Evolutionary conservation across 2,113 vertebrate genomes (phyloP), one percentile per base, ranked within the genome.

Genomic region (Neomonachus schauinslandi): DNA sequence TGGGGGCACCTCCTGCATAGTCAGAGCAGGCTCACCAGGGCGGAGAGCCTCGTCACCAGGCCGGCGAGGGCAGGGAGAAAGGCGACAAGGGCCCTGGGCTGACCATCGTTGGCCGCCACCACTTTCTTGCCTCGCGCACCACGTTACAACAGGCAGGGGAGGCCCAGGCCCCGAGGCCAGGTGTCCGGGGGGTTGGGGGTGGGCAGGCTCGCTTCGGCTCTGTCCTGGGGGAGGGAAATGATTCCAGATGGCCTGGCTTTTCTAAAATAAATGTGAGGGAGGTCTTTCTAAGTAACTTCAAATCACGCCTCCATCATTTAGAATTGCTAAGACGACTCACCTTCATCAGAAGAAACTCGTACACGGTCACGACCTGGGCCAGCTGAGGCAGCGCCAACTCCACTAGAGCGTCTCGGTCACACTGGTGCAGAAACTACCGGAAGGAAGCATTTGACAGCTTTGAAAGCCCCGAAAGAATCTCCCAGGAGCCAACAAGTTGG

Each of bases 311-410:
- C 1, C 2, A 2, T 9, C 1, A 0, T 13, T n/a, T 0, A 72
- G 18, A 81, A 21, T 92, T 11, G 7, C n/a, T 14, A 11, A 49
- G 31, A 39, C 21, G 26, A 90, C 98, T 98, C 89, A 99, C 99
- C 99, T 99, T 99, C 97, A 99, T 99, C 95, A 99, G 98, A 51
- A 99, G 99, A 97, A 99, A 99, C 92, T 99, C 99, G 98, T 99
- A 99, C 7, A 99, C 98, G 16, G 99, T 99, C 97, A 99, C 98
- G 16, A 99, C 98, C 96, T 99, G 99, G 49, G 99, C 99, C 91
- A 99, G 97, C 92, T 98, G 99, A 95, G 99, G 99, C 82, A 99
- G 99, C 77, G 99, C 99, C n/a, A 99, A 90, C 74, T 99, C 99
- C 98, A 99, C 99, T 84, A 99, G 98, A 51, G 99, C 99, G 96